Conservation (phyloP, 2,888 invertebrate genomes). For the Lepidonotus clava region DNA sequence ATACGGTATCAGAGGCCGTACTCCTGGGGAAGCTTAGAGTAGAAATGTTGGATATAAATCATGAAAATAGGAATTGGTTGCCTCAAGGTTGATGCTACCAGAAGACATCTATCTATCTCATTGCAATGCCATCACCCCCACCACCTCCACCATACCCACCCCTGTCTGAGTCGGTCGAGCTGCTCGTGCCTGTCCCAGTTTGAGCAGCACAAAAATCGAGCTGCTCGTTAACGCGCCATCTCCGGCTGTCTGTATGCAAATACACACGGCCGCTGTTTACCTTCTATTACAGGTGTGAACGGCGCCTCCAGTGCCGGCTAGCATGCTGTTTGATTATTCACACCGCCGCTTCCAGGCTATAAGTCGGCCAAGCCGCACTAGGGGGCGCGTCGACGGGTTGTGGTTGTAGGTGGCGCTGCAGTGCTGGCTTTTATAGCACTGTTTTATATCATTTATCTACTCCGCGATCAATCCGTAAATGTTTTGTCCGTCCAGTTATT, state of each 20-base stretch:
- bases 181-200: neutral
- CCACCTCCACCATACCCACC: neutral
- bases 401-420: neutral
- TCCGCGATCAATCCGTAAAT: no score
- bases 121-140: neutral
- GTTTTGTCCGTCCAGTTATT: no score
- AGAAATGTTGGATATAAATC: no score
- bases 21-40: no score
- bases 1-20: no score
- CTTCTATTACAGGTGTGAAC: conserved; percentile 51
- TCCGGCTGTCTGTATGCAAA: conserved; percentile 45
- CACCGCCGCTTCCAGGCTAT: neutral
- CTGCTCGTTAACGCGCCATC: conserved; percentile 36
- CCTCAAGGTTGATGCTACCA: neutral
- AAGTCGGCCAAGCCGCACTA: neutral
- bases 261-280: conserved; percentile 5
- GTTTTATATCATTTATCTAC: no score
- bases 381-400: neutral
- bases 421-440: no score
- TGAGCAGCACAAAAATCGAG: neutral
- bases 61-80: neutral
- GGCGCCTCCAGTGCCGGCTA: neutral
- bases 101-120: neutral
- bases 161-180: neutral
- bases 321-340: neutral